phyloP scores from a whole-genome alignment of 2,888 invertebrate species.

The Drosophila prolongata region DNA sequence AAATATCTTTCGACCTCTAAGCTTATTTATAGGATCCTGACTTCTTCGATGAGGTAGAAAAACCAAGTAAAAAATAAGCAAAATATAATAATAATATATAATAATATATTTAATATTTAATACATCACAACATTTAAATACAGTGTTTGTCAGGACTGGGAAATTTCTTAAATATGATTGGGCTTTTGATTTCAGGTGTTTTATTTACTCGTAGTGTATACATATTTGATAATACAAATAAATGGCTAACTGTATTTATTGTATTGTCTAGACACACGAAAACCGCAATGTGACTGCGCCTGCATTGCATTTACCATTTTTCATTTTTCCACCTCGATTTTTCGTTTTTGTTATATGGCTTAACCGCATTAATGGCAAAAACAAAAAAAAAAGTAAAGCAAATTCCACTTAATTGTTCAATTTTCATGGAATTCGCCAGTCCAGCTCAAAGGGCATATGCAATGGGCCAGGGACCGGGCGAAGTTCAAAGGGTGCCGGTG shows the following conservation, averaged over 20 bases:
- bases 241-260: constrained; percentile 79
- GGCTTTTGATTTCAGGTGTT: not conserved
- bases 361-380: constrained; percentile 73
- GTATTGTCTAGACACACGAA: constrained; percentile 76
- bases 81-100: not conserved
- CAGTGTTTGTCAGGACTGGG: no score
- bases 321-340: constrained; percentile 7
- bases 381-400: constrained; percentile 35
- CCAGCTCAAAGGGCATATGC: constrained; percentile 69
- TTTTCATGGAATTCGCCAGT: constrained; percentile 58
- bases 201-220: constrained; percentile 19
- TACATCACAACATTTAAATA: no score
- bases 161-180: not conserved
- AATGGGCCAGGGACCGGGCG: constrained; percentile 36
- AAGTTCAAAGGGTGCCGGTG: constrained; percentile 32
- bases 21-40: no score
- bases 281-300: constrained; percentile 68
- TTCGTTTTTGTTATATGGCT: constrained; percentile 53
- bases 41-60: no score
- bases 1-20: no score
- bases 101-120: no score
- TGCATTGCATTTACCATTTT: constrained; percentile 65
- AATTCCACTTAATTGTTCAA: constrained; percentile 64
- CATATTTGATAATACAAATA: constrained; percentile 72
- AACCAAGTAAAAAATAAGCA: no score